phyloP scores from a whole-genome alignment of 2,113 vertebrate genomes.

The Periophthalmodon schlosseri region DNA sequence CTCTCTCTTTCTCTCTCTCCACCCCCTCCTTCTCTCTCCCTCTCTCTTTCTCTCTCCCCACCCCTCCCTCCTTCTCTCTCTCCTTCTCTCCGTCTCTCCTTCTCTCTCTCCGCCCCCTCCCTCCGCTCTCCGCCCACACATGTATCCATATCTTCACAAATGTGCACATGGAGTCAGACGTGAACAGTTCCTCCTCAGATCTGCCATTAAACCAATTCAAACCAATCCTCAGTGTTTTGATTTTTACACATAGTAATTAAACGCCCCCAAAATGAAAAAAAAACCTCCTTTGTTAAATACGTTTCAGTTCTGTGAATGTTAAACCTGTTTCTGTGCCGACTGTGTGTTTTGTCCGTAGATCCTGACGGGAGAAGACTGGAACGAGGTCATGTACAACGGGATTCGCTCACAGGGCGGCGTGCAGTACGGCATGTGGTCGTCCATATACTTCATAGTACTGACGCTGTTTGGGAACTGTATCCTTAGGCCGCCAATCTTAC shows the following conservation, averaged over 20 bases:
- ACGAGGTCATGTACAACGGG: conserved; percentile 98
- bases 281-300: neutral
- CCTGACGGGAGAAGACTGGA: conserved; percentile 98
- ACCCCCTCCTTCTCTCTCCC: too few relatives aligned
- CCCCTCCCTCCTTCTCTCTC: conserved; percentile 49
- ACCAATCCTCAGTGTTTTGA: conserved; percentile 46
- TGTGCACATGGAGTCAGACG: conserved; percentile 63
- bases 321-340: conserved; percentile 10
- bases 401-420: conserved; percentile 97
- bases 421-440: conserved; percentile 98
- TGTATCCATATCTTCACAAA: conserved; percentile 57
- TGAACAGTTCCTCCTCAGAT: conserved; percentile 57
- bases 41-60: conserved; percentile 14
- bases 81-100: conserved; percentile 43
- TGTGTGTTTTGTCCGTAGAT: conserved; percentile 77
- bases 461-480: conserved; percentile 99
- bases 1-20: too few relatives aligned
- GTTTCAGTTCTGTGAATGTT: conserved; percentile 19
- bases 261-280: conserved; percentile 15
- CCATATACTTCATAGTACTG: conserved; percentile 97
- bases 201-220: conserved; percentile 42
- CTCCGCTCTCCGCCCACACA: conserved; percentile 62
- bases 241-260: conserved; percentile 47
- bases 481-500: conserved; percentile 75
- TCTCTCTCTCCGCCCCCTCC: neutral